Conservation (phyloP, 2,113 vertebrate species). For the Heptranchias perlo region DNA sequence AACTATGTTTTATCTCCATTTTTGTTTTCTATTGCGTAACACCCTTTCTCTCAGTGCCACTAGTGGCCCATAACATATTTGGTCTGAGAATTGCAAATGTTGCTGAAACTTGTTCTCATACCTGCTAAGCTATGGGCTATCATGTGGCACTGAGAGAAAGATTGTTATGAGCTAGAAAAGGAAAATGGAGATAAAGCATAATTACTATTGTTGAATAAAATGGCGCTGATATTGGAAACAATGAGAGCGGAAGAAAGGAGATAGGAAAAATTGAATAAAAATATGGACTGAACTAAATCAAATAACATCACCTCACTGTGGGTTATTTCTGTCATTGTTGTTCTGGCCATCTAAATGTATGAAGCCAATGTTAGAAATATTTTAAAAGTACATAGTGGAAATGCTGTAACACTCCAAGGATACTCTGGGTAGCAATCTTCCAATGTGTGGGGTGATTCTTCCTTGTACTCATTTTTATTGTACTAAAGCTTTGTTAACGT, state of each 20-base stretch:
- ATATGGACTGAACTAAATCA: neutral
- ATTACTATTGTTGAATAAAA: neutral
- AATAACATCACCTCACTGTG: neutral
- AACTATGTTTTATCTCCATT: neutral
- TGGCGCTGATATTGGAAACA: neutral
- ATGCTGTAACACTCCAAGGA: neutral
- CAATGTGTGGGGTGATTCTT: neutral
- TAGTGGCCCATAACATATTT: neutral
- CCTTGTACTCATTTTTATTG: neutral
- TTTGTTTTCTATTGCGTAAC: no score
- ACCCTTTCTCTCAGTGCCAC: neutral
- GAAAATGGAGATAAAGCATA: neutral
- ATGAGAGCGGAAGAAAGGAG: neutral
- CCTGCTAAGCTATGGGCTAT: neutral
- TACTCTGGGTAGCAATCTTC: neutral
- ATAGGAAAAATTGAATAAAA: neutral
- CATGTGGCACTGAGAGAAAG: neutral
- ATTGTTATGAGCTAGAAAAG: neutral
- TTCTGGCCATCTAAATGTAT: neutral
- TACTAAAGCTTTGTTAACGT: neutral
- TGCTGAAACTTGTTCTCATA: neutral
- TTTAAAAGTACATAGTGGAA: neutral
- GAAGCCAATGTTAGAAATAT: neutral
- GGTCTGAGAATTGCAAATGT: neutral
- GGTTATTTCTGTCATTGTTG: neutral